Percentiles rank a stretch among this genome's conserved stretches.
Evolutionary conservation across 2,888 invertebrate genomes (phyloP).

Genomic region (Andrena flavipes): DNA sequence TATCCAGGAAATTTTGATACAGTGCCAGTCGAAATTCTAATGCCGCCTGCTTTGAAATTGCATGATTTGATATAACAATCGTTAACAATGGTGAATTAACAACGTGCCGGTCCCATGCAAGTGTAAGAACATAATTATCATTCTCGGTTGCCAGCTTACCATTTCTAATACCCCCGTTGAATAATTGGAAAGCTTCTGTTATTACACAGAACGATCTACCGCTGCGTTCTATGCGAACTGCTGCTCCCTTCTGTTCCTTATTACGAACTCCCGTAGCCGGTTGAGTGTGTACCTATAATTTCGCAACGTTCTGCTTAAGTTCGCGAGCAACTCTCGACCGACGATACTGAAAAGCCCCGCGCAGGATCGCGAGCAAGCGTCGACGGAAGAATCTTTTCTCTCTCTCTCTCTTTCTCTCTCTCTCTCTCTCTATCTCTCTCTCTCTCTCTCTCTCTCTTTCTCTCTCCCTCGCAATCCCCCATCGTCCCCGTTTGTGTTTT

Average conservation of each 20-base stretch:
- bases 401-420: slow-evolving; percentile 1
- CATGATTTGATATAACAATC: too few relatives aligned
- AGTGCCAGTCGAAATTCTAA: too few relatives aligned
- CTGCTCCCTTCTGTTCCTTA: not conserved
- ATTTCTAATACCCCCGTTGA: not conserved
- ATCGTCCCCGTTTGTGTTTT: slow-evolving; percentile 41
- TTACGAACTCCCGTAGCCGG: not conserved
- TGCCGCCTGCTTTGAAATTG: too few relatives aligned
- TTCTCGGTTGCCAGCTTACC: not conserved
- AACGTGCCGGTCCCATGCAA: not conserved
- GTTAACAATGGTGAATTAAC: slow-evolving; percentile 2
- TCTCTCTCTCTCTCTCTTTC: slow-evolving; percentile 1
- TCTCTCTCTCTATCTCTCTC: not conserved
- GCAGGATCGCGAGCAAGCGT: not conserved
- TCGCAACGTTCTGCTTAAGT: not conserved
- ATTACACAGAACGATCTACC: not conserved
- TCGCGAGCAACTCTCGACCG: not conserved
- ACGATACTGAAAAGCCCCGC: not conserved
- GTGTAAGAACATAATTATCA: not conserved
- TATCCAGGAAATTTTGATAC: too few relatives aligned
- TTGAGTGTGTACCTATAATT: not conserved
- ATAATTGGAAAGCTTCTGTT: too few relatives aligned
- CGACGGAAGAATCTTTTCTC: not conserved
- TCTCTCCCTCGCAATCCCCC: not conserved
- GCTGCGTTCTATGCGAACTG: not conserved